Evolutionary conservation across 1,140 invertebrate genomes (phyloP).

Genomic region (Drosophila simulans): DNA sequence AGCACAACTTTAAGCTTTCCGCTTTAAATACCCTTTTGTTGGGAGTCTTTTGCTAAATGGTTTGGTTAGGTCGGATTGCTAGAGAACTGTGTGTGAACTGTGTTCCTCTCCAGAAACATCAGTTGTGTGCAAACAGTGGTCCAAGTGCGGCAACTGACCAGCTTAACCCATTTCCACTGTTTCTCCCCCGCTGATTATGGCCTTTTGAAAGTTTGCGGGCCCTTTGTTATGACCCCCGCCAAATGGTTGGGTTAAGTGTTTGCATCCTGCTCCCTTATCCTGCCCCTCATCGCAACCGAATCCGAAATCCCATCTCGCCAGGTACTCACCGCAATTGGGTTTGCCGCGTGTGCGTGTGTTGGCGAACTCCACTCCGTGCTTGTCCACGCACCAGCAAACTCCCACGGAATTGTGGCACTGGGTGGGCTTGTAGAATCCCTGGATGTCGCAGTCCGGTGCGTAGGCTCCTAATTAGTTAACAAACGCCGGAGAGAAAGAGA

Average conservation of each 20-base stretch:
- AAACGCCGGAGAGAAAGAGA: slow-evolving; percentile 38
- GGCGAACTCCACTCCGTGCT: slow-evolving; percentile 94
- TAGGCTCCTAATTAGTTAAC: slow-evolving; percentile 88
- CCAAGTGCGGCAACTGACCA: slow-evolving; percentile 25
- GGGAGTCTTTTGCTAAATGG: neutral
- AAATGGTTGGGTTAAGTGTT: slow-evolving; percentile 49
- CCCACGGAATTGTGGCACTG: slow-evolving; percentile 94
- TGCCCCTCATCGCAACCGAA: neutral
- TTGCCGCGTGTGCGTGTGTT: slow-evolving; percentile 93
- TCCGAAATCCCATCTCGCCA: neutral
- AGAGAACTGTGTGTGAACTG: neutral
- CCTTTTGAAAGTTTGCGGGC: slow-evolving; percentile 23
- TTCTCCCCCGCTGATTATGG: slow-evolving; percentile 11
- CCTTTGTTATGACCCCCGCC: slow-evolving; percentile 23
- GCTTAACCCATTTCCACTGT: slow-evolving; percentile 25
- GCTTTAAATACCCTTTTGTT: neutral
- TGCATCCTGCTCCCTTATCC: neutral
- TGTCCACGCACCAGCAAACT: slow-evolving; percentile 97
- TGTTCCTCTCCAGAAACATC: neutral
- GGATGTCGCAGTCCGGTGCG: slow-evolving; percentile 93
- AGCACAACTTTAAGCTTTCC: no score
- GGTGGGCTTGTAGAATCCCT: slow-evolving; percentile 93
- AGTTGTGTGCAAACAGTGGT: neutral
- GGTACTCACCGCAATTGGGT: slow-evolving; percentile 93
- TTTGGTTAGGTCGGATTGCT: neutral